Base-by-base conservation (phyloP, 2,113 vertebrate species). In the Microcebus tavaratra region DNA sequence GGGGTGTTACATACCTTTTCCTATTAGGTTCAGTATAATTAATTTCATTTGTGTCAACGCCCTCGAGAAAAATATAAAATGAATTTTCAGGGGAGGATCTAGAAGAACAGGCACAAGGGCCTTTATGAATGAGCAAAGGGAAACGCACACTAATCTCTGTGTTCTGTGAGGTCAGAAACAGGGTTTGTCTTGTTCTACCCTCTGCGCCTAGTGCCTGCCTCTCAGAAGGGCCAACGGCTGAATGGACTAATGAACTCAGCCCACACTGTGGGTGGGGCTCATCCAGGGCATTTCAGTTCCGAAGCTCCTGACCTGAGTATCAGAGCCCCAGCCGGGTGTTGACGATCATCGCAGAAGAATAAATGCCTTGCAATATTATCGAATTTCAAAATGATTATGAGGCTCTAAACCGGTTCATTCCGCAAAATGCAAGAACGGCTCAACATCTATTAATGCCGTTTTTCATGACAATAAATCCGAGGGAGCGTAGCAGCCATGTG, bases 231-330 rank as follows among this genome's bases (percentile, higher is more conserved):
- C 5, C 48, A 4, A 31, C 4, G 72, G 5, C 4, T 13, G 4
- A 10, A 3, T 11, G 15, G 13, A 53, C 67, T 3, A 7, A 8
- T 13, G 50, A 53, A 31, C 8, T 15, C 8, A 36, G 17, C 31
- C 23, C 15, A 25, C 3, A 36, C 18, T 0, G 11, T 2, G 50
- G 45, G 36, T 2, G 50, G 45, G 36, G 39, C 31, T 68, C 36
- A 18, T 18, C 20, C 8, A 25, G 11, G 18, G 11, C 72, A 15
- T 12, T 15, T 36, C 39, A 11, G 7, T 39, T n/a, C 42, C 5
- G 6, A 25, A 6, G 4, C 11, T n/a, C 29, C 4, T 6, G 8
- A 12, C 1, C 2, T 6, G 34, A 4, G 2, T 3, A 21, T 21
- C 57, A 29, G 87, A 55, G 10, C 12, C 48, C 50, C 31, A 0